Conservation (phyloP, 1,140 invertebrate species). For the Zophobas atratus region DNA sequence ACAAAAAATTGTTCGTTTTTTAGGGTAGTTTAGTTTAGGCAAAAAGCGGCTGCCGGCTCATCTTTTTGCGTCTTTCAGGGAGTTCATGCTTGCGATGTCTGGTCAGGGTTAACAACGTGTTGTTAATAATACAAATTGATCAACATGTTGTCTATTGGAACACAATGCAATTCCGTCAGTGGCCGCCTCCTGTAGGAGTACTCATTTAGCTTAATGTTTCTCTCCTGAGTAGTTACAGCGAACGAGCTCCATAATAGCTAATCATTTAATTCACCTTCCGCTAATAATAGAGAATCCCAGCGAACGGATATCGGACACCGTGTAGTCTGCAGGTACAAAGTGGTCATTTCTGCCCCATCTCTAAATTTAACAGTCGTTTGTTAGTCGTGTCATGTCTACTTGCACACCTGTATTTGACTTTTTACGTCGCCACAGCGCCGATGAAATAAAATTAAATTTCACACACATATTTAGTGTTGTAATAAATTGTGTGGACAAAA, state of each 20-base stretch:
- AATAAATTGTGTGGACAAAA: slow-evolving; percentile 9
- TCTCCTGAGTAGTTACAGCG: slow-evolving; percentile 2
- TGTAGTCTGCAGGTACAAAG: background rate
- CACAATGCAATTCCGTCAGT: slow-evolving; percentile 2
- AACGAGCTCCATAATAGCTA: slow-evolving; percentile 23
- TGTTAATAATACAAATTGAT: background rate
- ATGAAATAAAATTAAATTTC: slow-evolving; percentile 24
- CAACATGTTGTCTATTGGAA: background rate
- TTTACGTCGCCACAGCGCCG: slow-evolving; percentile 4
- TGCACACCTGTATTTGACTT: slow-evolving; percentile 34
- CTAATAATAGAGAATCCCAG: slow-evolving; percentile 27
- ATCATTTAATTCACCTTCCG: slow-evolving; percentile 31
- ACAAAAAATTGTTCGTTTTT: no score
- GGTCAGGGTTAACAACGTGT: background rate
- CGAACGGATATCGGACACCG: slow-evolving; percentile 15
- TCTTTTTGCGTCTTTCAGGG: no score
- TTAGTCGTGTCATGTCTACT: slow-evolving; percentile 18
- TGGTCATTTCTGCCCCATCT: background rate
- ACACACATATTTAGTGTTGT: background rate
- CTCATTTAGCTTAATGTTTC: slow-evolving; percentile 20
- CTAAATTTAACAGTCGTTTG: slow-evolving; percentile 16
- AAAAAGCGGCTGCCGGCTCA: no score
- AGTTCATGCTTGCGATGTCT: no score
- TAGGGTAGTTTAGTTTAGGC: no score
- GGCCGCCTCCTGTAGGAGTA: slow-evolving; percentile 2